A percentile compares a stretch with the other conserved stretches of the same genome.
Conservation (phyloP, 2,888 invertebrate genomes). For the Brenthis ino region DNA sequence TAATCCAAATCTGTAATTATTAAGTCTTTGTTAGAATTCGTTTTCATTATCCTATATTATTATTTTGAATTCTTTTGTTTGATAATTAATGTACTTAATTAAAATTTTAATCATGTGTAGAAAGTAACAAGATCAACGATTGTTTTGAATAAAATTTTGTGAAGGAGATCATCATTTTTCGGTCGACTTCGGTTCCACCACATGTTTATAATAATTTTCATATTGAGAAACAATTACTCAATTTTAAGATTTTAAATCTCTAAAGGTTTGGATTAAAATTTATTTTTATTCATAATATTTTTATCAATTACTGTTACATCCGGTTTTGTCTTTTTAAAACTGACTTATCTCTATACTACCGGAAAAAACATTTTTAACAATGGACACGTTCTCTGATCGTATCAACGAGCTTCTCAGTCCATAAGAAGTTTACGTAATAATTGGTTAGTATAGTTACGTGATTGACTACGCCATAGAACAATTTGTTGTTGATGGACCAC, state of each 20-base stretch:
- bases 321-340: background rate
- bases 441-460: slow-evolving; percentile 55
- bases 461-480: slow-evolving; percentile 61
- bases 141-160: too few relatives aligned
- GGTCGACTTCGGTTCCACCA: too few relatives aligned
- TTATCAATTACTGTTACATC: background rate
- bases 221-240: too few relatives aligned
- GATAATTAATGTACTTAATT: too few relatives aligned
- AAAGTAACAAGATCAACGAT: too few relatives aligned
- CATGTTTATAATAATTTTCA: too few relatives aligned
- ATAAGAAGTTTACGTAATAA: slow-evolving; percentile 62
- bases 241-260: too few relatives aligned
- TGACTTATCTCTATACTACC: background rate
- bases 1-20: slow-evolving; percentile 61
- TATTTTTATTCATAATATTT: background rate
- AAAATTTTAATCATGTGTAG: too few relatives aligned
- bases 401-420: slow-evolving; percentile 23
- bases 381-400: slow-evolving; percentile 26
- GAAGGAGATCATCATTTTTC: too few relatives aligned
- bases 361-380: slow-evolving; percentile 7
- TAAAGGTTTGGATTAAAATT: background rate
- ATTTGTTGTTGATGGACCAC: slow-evolving; percentile 34
- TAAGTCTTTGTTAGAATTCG: slow-evolving; percentile 12
- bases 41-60: slow-evolving; percentile 1
- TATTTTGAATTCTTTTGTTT: background rate